Evolutionary conservation across 2,888 invertebrate genomes (phyloP), one percentile per base, ranked within the genome.

Genomic region (Mechanitis mazaeus): DNA sequence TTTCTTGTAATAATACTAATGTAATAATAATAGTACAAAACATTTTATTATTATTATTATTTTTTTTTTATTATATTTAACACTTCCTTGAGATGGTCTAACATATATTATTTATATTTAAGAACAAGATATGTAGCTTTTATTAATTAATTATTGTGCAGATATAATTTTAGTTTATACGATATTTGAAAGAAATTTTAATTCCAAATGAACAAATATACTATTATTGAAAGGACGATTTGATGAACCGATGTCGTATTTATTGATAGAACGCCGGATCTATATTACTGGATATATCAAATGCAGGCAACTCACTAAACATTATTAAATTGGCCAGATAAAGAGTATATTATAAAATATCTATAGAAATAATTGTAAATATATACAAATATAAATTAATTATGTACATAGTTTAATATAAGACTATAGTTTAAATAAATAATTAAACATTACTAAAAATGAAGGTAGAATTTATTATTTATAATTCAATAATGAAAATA

Each of bases 261-360:
- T 54, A 57, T 53, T 61, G 56, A 59, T 61, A 28, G 33, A 58
- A 61, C 56, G 60, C 63, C 63, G 58, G 55, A 50, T 61, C 59
- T 55, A 53, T 38, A 59, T 60, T 61, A 61, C 56, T 59, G 58
- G 56, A 61, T 55, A 54, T 64, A 56, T 57, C 50, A 61, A 60
- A 59, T 61, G 45, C 54, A 55, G 58, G 59, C 55, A 59, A 59
- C 61, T 54, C 54, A 61, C 57, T 55, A 58, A 59, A 61, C 58
- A 57, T 59, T 59, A 64, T 64, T 64, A 64, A 61, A 63, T 58
- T 56, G 55, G 55, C 35, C 59, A 65, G 61, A 64, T 61, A 61
- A 62, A 62, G 53, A 20, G 54, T n/a, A 47, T 28, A 3, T 3
- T 31, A 31, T 31, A 3, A 50, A 31, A 50, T 50, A 9, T 50